Evolutionary conservation across 2,888 invertebrate genomes (phyloP).

Genomic region (Neria commutata): DNA sequence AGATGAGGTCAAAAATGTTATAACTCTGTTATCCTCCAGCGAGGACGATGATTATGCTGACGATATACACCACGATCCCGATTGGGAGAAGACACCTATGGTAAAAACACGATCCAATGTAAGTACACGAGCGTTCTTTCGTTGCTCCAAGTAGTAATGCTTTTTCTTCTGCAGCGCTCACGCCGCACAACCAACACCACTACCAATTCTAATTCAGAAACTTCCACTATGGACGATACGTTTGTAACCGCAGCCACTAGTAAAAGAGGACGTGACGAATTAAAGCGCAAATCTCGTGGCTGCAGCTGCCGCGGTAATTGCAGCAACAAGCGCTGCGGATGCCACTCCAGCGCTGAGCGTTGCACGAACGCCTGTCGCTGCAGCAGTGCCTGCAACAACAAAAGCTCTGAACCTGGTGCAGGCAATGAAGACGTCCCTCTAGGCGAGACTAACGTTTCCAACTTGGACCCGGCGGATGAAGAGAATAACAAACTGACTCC

Average conservation of each 20-base stretch:
- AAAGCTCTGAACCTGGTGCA: constrained; percentile 9
- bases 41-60: constrained; percentile 25
- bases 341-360: constrained; percentile 33
- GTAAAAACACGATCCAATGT: constrained; percentile 5
- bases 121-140: not conserved
- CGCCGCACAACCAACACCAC: not conserved
- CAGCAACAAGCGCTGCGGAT: constrained; percentile 44
- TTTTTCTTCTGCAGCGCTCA: not conserved
- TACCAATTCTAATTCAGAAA: not conserved
- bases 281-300: constrained; percentile 12
- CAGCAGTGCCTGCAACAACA: constrained; percentile 24
- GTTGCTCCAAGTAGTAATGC: not conserved
- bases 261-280: not conserved
- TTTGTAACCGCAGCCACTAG: not conserved
- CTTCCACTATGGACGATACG: not conserved
- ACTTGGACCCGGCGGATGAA: too few species aligned
- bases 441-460: too few species aligned
- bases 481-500: constrained; percentile 3
- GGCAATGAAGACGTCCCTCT: constrained; percentile 2
- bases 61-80: constrained; percentile 35
- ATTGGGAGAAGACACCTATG: constrained; percentile 41
- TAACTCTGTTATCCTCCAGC: too few species aligned
- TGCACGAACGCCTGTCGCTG: constrained; percentile 31
- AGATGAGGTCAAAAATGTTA: constrained; percentile 18
- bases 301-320: constrained; percentile 46